Evolutionary conservation across 2,888 invertebrate species (phyloP).

Genomic region (Cryptocephalus primarius): DNA sequence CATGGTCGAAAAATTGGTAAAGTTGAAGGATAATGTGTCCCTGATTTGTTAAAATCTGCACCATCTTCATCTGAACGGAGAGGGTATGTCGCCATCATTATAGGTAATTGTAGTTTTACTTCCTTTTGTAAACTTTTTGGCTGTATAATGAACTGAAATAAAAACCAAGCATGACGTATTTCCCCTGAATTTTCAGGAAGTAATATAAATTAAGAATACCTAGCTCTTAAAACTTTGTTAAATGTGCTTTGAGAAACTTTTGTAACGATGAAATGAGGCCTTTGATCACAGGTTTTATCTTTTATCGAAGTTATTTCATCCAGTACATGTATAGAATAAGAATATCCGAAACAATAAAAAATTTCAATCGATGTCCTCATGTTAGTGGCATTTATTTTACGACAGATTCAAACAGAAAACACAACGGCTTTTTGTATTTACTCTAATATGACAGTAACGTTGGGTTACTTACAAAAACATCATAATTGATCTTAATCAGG

Average conservation of each 20-base stretch:
- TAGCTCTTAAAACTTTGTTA: too few relatives aligned
- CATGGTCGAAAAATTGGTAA: constrained; percentile 85
- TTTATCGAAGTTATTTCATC: too few relatives aligned
- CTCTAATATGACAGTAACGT: too few relatives aligned
- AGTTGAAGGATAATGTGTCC: constrained; percentile 87
- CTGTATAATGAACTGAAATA: constrained; percentile 71
- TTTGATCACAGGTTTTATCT: not conserved
- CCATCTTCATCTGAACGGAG: constrained; percentile 53
- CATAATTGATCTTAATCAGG: constrained; percentile 86
- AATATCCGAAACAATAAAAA: too few relatives aligned
- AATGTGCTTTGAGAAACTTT: not conserved
- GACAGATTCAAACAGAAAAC: too few relatives aligned
- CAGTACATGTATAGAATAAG: too few relatives aligned
- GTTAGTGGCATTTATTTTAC: too few relatives aligned
- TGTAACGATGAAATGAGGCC: not conserved
- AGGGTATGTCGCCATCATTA: constrained; percentile 86
- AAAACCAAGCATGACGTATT: too few relatives aligned
- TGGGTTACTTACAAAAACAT: constrained; percentile 68
- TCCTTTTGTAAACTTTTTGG: constrained; percentile 88
- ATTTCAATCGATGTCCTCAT: too few relatives aligned
- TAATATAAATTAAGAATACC: constrained; percentile 1
- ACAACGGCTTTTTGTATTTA: too few relatives aligned
- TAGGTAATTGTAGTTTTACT: constrained; percentile 83
- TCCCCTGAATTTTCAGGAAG: too few relatives aligned
- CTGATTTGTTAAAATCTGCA: constrained; percentile 57